A percentile compares a stretch with the other conserved stretches of the same genome.
These are phyloP conservation scores for Planococcus citri DNA, from an alignment of 1,140 invertebrate species.

Conservation along the genomic window DNA sequence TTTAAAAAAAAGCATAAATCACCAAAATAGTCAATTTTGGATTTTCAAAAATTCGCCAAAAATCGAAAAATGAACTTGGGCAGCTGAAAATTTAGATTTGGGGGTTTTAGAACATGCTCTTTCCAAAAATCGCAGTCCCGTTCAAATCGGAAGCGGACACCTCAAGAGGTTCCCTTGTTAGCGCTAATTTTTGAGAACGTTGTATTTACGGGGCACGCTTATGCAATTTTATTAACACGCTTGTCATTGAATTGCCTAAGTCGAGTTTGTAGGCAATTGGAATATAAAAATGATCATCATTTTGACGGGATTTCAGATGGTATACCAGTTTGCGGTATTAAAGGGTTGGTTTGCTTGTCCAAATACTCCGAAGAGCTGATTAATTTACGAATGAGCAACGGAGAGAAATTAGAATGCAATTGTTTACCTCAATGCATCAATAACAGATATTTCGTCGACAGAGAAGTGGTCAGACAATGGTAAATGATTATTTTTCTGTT, in stretches of 20 bases:
- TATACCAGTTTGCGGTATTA: slow-evolving; percentile 31
- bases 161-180: no score
- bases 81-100: no score
- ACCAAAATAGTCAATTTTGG: no score
- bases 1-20: no score
- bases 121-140: no score
- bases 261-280: neutral
- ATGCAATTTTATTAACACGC: neutral
- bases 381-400: slow-evolving; percentile 22
- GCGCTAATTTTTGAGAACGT: no score
- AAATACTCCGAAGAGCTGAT: slow-evolving; percentile 26
- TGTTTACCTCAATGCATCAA: slow-evolving; percentile 36
- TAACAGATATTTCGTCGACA: slow-evolving; percentile 27
- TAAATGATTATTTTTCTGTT: slow-evolving; percentile 12
- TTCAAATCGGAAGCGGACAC: no score
- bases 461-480: slow-evolving; percentile 6
- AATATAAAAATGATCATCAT: no score
- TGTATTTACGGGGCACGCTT: neutral
- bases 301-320: slow-evolving; percentile 17
- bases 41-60: no score
- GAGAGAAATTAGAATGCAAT: slow-evolving; percentile 27
- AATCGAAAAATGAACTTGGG: no score
- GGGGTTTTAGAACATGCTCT: no score
- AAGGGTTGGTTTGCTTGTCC: slow-evolving; percentile 35
- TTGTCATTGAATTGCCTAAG: neutral